A percentile compares a stretch with the other conserved stretches of the same genome.
Evolutionary conservation across 1,140 invertebrate genomes (phyloP).

Genomic region (Zaprionus ghesquierei): DNA sequence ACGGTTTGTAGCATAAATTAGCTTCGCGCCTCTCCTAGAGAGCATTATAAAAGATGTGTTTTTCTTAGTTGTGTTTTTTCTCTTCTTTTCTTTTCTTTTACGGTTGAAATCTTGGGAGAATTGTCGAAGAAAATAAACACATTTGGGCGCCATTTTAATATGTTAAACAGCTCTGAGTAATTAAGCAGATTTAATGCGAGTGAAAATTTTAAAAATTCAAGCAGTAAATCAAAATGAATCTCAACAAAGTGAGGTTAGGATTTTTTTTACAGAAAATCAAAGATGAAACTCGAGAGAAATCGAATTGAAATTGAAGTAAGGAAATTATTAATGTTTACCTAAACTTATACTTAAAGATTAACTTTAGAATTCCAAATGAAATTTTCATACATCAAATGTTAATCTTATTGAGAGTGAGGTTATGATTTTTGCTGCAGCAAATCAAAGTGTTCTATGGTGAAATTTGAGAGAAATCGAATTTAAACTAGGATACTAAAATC

Average conservation of each 20-base stretch:
- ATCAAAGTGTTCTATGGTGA: too few relatives aligned
- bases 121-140: not conserved
- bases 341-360: too few relatives aligned
- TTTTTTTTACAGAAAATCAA: not conserved
- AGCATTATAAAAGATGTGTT: slow-evolving; percentile 22
- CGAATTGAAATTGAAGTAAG: too few relatives aligned
- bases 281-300: too few relatives aligned
- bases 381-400: too few relatives aligned
- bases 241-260: too few relatives aligned
- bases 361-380: too few relatives aligned
- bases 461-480: too few relatives aligned
- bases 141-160: not conserved
- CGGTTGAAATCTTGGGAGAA: not conserved
- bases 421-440: too few relatives aligned
- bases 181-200: not conserved
- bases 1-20: slow-evolving; percentile 29
- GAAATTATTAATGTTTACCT: too few relatives aligned
- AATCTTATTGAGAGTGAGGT: too few relatives aligned
- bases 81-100: not conserved
- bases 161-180: not conserved
- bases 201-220: not conserved
- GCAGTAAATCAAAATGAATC: not conserved
- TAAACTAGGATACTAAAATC: too few relatives aligned
- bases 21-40: not conserved
- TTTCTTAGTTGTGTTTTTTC: not conserved